Percentiles rank a stretch among this genome's conserved stretches.
phyloP scores from a whole-genome alignment of 1,140 invertebrate genomes.

The Mylabris phalerata region DNA sequence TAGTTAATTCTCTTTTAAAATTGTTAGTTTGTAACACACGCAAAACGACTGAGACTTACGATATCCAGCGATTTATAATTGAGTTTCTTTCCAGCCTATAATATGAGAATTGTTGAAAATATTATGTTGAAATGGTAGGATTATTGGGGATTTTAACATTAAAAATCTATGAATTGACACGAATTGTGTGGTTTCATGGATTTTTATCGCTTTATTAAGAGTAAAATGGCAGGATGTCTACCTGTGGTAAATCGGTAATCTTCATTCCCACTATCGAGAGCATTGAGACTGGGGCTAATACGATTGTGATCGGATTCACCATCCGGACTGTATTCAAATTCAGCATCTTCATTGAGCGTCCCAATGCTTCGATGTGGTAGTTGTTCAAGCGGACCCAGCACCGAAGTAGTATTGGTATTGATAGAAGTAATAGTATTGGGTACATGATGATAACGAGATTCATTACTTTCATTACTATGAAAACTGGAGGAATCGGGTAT shows the following conservation, averaged over 20 bases:
- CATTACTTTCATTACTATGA: slow-evolving; percentile 83
- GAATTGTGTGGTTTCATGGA: too few species aligned
- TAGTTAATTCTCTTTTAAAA: background rate
- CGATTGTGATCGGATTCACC: slow-evolving; percentile 49
- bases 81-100: slow-evolving; percentile 29
- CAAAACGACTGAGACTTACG: slow-evolving; percentile 6
- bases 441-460: slow-evolving; percentile 56
- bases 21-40: slow-evolving; percentile 4
- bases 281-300: slow-evolving; percentile 54
- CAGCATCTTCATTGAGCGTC: slow-evolving; percentile 62
- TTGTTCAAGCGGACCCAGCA: slow-evolving; percentile 40
- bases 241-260: slow-evolving; percentile 52
- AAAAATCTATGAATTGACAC: background rate
- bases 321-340: slow-evolving; percentile 64
- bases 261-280: slow-evolving; percentile 58
- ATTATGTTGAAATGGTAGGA: background rate
- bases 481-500: slow-evolving; percentile 83
- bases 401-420: slow-evolving; percentile 29
- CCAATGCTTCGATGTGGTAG: slow-evolving; percentile 56
- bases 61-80: slow-evolving; percentile 14
- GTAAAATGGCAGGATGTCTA: slow-evolving; percentile 23
- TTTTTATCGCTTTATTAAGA: too few species aligned
- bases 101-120: slow-evolving; percentile 2
- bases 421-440: slow-evolving; percentile 19
- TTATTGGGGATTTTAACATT: background rate